phyloP scores from a whole-genome alignment of 1,140 invertebrate genomes.

The Drosophila teissieri region DNA sequence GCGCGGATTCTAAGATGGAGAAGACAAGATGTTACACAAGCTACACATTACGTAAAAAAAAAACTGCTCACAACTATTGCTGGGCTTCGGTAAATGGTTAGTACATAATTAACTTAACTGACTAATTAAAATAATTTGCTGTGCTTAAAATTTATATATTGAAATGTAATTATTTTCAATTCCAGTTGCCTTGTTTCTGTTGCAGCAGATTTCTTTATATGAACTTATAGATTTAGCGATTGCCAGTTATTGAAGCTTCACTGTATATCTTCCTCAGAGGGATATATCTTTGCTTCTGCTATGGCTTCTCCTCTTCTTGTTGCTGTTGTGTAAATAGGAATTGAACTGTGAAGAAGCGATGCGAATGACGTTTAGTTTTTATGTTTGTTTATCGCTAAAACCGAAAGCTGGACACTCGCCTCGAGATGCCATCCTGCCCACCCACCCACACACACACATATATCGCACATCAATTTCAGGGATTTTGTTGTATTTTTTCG shows the following conservation, averaged over 20 bases:
- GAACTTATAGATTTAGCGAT: no score
- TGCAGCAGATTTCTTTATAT: no score
- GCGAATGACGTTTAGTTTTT: conserved; percentile 75
- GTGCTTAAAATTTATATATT: no score
- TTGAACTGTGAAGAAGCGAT: conserved; percentile 74
- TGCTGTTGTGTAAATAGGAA: conserved; percentile 72
- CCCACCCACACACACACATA: background rate
- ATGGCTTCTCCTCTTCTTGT: conserved; percentile 27
- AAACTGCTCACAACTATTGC: no score
- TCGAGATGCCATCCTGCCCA: conserved; percentile 10
- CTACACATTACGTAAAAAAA: no score
- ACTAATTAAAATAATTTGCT: no score
- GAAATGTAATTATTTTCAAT: no score
- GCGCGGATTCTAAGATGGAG: no score
- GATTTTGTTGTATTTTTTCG: conserved; percentile 56
- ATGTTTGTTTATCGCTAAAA: conserved; percentile 78
- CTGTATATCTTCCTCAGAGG: conserved; percentile 47
- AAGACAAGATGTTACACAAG: no score
- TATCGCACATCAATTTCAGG: conserved; percentile 12
- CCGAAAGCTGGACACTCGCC: conserved; percentile 77
- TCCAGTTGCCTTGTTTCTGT: no score
- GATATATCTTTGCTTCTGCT: conserved; percentile 45
- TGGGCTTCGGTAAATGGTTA: no score
- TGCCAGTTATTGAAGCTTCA: conserved; percentile 4
- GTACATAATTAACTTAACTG: no score